Percentiles rank a stretch among this genome's conserved stretches.
Evolutionary conservation across 2,797 vertebrate genomes (phyloP).

Genomic region (Rhyacichthys aspro): DNA sequence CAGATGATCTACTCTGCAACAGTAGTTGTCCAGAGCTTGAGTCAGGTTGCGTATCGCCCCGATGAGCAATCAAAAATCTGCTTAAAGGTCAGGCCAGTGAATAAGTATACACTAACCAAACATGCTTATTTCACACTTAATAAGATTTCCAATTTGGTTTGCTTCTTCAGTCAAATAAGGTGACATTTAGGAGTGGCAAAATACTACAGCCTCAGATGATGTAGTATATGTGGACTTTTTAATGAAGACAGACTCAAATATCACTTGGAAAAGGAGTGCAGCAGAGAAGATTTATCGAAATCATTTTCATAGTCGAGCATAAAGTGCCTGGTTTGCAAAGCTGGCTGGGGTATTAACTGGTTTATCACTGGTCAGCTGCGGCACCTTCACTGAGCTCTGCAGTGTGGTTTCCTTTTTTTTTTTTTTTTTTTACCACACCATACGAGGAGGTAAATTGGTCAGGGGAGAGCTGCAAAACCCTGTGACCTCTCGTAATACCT

Average conservation of each 20-base stretch:
- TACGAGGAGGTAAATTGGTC: slow-evolving; percentile 34
- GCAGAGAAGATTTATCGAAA: too few relatives aligned
- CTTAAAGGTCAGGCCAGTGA: slow-evolving; percentile 49
- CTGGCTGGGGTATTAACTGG: slow-evolving; percentile 22
- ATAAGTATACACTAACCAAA: slow-evolving; percentile 28
- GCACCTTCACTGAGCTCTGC: slow-evolving; percentile 10
- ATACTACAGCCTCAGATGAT: not conserved
- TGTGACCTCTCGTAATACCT: slow-evolving; percentile 26
- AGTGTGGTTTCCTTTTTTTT: slow-evolving; percentile 5
- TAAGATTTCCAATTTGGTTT: slow-evolving; percentile 1
- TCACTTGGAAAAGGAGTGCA: too few relatives aligned
- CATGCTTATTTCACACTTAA: slow-evolving; percentile 13
- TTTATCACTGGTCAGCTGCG: slow-evolving; percentile 31
- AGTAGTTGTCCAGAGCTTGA: slow-evolving; percentile 22
- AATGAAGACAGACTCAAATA: not conserved
- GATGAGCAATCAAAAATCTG: slow-evolving; percentile 14
- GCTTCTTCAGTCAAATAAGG: slow-evolving; percentile 14
- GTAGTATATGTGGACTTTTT: not conserved
- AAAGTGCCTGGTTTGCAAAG: slow-evolving; percentile 12
- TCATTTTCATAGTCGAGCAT: not conserved
- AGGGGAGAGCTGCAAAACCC: slow-evolving; percentile 32
- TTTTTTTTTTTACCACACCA: not conserved
- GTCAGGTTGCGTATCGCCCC: slow-evolving; percentile 24
- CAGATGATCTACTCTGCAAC: slow-evolving; percentile 28
- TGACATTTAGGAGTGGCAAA: slow-evolving; percentile 36